phyloP scores from a whole-genome alignment of 2,113 vertebrate genomes.

The Mionectes macconnelli region DNA sequence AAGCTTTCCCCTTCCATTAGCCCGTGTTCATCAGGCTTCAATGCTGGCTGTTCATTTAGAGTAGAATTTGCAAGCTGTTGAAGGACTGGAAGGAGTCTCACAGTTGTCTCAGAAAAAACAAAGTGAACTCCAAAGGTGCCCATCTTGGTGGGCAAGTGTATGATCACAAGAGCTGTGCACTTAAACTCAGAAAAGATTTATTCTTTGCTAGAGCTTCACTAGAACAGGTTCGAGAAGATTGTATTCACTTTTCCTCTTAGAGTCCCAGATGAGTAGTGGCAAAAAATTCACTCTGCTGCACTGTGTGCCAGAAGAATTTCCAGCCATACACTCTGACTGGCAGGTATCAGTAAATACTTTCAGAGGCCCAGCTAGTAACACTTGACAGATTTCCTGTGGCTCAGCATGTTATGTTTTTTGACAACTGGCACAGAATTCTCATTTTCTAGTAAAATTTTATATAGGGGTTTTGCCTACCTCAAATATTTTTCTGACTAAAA shows the following conservation, averaged over 20 bases:
- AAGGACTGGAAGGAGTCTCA: background rate
- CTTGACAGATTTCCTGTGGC: background rate
- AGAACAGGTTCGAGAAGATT: background rate
- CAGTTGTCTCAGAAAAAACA: background rate
- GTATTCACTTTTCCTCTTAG: background rate
- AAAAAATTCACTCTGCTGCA: background rate
- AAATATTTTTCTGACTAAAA: slow-evolving; percentile 48
- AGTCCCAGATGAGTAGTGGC: background rate
- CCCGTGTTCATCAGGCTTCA: background rate
- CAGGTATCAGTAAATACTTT: background rate
- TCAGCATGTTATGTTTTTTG: background rate
- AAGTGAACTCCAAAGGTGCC: background rate
- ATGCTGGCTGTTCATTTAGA: background rate
- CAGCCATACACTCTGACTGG: background rate
- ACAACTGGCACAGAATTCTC: background rate
- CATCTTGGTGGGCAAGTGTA: background rate
- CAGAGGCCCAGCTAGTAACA: background rate
- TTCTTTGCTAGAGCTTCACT: background rate
- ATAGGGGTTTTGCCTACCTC: slow-evolving; percentile 8
- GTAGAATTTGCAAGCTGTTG: background rate
- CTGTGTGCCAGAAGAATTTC: background rate
- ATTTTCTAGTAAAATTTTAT: slow-evolving; percentile 24
- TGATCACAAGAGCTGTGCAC: background rate
- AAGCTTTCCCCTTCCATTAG: background rate
- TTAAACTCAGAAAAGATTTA: background rate